phyloP scores from a whole-genome alignment of 64 coral and sea anemone genomes.

The Acropora yongei region DNA sequence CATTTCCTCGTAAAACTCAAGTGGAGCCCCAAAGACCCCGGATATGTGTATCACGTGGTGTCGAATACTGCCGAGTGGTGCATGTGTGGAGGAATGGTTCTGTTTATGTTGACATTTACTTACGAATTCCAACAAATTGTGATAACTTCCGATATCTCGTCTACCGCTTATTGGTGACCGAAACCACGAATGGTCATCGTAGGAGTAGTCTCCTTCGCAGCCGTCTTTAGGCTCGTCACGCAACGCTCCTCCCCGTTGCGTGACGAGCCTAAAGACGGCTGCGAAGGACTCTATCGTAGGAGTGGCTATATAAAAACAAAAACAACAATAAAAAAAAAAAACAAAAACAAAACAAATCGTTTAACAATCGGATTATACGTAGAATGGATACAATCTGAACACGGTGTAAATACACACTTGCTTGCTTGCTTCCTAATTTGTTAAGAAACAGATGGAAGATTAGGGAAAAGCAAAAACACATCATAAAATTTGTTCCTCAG shows the following conservation, averaged over 20 bases:
- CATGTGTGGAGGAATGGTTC: constrained; percentile 66
- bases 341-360: too few species aligned
- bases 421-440: not conserved
- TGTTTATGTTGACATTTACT: constrained; percentile 83
- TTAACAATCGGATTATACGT: not conserved
- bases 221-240: too few species aligned
- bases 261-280: too few species aligned
- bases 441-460: not conserved
- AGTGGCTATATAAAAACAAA: too few species aligned
- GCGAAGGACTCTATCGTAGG: too few species aligned
- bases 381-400: not conserved
- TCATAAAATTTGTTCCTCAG: not conserved
- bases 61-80: constrained; percentile 81
- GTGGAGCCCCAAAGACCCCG: constrained; percentile 84
- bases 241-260: too few species aligned
- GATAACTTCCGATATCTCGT: constrained; percentile 92
- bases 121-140: constrained; percentile 81
- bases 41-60: constrained; percentile 76
- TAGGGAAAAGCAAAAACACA: not conserved
- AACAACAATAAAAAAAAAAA: too few species aligned
- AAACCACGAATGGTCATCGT: too few species aligned
- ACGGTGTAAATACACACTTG: not conserved
- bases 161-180: constrained; percentile 76
- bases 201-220: too few species aligned
- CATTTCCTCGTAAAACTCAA: constrained; percentile 76